phyloP scores from a whole-genome alignment of 2,113 vertebrate species.

The Tenebrosternarchus preto region DNA sequence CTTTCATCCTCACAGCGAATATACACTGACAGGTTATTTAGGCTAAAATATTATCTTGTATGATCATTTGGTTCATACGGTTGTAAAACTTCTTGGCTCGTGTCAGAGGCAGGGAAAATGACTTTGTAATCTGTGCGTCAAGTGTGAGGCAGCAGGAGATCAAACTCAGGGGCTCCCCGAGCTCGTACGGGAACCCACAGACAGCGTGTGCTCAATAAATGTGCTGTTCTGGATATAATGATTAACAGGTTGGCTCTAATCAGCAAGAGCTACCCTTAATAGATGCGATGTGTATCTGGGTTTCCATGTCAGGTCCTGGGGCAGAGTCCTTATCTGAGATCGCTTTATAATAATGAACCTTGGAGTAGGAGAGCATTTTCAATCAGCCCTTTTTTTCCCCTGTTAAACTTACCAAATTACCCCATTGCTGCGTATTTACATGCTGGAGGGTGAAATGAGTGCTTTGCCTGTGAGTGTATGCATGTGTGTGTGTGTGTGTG shows the following conservation, averaged over 20 bases:
- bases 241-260: constrained; percentile 50
- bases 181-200: constrained; percentile 13
- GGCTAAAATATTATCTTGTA: no score
- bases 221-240: constrained; percentile 43
- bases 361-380: constrained; percentile 52
- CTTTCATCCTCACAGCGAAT: background rate
- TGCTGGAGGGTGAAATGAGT: constrained; percentile 32
- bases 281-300: constrained; percentile 55
- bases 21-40: background rate
- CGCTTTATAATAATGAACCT: constrained; percentile 51
- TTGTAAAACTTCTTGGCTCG: no score
- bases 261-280: constrained; percentile 48
- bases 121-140: no score
- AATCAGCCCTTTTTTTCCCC: constrained; percentile 42
- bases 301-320: constrained; percentile 48
- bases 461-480: constrained; percentile 25
- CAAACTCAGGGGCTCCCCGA: background rate
- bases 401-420: constrained; percentile 44
- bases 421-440: constrained; percentile 32
- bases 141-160: no score
- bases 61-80: no score
- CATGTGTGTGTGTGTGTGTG: constrained; percentile 9
- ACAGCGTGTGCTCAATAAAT: constrained; percentile 54
- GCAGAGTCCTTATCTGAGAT: constrained; percentile 49
- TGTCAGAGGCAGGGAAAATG: no score